Percentiles rank a stretch among this genome's conserved stretches.
phyloP scores from a whole-genome alignment of 2,888 invertebrate genomes.

The Drosophila eohydei region DNA sequence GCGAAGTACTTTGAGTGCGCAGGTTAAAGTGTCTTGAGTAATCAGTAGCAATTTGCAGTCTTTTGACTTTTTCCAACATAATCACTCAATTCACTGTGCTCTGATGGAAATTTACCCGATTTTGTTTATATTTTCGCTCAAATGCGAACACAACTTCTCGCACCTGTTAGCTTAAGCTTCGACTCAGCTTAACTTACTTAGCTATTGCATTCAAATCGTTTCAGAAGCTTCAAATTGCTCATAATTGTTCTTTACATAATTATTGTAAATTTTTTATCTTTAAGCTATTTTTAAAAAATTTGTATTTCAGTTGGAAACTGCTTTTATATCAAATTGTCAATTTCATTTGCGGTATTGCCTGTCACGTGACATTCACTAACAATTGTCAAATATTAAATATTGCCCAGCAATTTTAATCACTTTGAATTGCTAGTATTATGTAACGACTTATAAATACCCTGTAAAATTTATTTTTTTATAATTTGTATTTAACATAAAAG shows the following conservation, averaged over 20 bases:
- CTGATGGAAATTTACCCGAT: conserved; percentile 3
- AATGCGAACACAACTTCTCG: not conserved
- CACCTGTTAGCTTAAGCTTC: conserved; percentile 17
- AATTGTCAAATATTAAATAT: conserved; percentile 1
- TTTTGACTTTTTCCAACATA: conserved; percentile 7
- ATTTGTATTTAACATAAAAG: too few species aligned
- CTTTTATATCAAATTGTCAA: not conserved
- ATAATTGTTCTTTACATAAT: not conserved
- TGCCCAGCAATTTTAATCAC: not conserved
- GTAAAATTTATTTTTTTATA: not conserved
- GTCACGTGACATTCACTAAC: not conserved
- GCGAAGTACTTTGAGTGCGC: conserved; percentile 4
- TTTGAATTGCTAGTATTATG: not conserved
- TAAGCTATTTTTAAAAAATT: not conserved
- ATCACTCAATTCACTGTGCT: conserved; percentile 5
- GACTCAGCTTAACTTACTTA: conserved; percentile 30
- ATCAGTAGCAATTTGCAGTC: conserved; percentile 7
- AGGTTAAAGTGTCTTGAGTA: conserved; percentile 15
- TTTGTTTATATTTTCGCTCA: conserved; percentile 4
- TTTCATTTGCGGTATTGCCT: not conserved
- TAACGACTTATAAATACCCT: not conserved
- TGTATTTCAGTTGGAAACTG: not conserved
- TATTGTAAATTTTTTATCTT: not conserved
- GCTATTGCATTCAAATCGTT: conserved; percentile 42
- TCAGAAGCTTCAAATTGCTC: conserved; percentile 26